Conservation (phyloP, 1,140 invertebrate species). For the Formica selysi region DNA sequence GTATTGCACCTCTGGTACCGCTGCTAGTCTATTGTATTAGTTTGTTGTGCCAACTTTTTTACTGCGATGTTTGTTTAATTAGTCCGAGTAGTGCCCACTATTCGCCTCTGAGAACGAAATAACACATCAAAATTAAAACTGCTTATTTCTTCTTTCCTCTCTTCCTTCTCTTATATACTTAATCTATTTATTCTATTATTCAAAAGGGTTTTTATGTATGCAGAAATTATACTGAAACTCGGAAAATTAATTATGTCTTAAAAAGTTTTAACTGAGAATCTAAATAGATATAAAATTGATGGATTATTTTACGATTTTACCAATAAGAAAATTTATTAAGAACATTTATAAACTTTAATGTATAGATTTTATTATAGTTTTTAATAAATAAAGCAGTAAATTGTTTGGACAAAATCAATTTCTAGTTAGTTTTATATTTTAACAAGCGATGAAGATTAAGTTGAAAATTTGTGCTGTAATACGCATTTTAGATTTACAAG, state of each 20-base stretch:
- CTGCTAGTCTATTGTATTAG: neutral
- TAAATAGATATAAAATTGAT: neutral
- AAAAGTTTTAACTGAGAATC: neutral
- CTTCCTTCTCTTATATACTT: neutral
- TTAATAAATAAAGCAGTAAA: neutral
- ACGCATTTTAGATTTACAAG: conserved; percentile 1
- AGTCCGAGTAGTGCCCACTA: neutral
- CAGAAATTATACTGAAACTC: neutral
- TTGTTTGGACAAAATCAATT: conserved; percentile 4
- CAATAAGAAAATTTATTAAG: neutral
- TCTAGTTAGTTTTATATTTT: neutral
- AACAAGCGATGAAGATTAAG: conserved; percentile 1
- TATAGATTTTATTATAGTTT: neutral
- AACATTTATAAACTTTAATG: neutral
- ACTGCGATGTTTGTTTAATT: conserved; percentile 39
- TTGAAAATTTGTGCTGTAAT: conserved; percentile 5
- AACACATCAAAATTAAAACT: conserved; percentile 5
- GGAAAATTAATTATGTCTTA: conserved; percentile 5
- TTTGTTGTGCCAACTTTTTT: conserved; percentile 8
- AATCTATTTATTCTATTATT: conserved; percentile 22
- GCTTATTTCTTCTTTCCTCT: neutral
- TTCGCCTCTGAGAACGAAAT: neutral
- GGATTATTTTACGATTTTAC: neutral
- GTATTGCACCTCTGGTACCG: neutral
- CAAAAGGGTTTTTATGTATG: neutral